phyloP scores from a whole-genome alignment of 2,113 vertebrate genomes.

The Shinisaurus crocodilurus region DNA sequence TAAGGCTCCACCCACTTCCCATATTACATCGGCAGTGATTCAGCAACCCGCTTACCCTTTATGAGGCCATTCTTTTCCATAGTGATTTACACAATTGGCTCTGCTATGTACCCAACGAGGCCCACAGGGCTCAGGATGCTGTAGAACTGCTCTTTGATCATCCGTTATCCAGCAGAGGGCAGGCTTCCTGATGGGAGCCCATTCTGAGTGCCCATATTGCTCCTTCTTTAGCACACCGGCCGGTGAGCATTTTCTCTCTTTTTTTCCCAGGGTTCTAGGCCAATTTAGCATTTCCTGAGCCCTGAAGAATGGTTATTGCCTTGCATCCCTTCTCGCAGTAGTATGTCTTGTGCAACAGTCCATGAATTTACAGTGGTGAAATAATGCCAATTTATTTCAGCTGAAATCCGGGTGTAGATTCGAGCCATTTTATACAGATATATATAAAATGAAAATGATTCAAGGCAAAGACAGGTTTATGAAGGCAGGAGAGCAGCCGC shows the following conservation, averaged over 20 bases:
- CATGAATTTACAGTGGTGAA: constrained; percentile 46
- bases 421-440: constrained; percentile 59
- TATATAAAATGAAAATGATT: constrained; percentile 47
- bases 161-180: neutral
- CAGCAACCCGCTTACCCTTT: neutral
- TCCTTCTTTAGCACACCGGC: neutral
- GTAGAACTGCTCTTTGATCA: neutral
- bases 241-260: neutral
- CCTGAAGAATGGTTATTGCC: neutral
- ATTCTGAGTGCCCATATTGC: neutral
- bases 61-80: neutral
- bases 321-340: neutral
- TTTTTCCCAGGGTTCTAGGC: constrained; percentile 23
- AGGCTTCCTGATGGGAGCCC: neutral
- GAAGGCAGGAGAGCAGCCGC: constrained; percentile 44
- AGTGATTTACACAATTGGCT: neutral
- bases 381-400: constrained; percentile 47
- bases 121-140: neutral
- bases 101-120: neutral
- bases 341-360: constrained; percentile 38
- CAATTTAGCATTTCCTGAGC: constrained; percentile 1
- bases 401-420: constrained; percentile 67
- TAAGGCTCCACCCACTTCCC: neutral
- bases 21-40: neutral
- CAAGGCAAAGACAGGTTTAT: constrained; percentile 63